A percentile compares a stretch with the other conserved stretches of the same genome.
Evolutionary conservation across 2,888 invertebrate species (phyloP).

Genomic region (Eupithecia abbreviata): DNA sequence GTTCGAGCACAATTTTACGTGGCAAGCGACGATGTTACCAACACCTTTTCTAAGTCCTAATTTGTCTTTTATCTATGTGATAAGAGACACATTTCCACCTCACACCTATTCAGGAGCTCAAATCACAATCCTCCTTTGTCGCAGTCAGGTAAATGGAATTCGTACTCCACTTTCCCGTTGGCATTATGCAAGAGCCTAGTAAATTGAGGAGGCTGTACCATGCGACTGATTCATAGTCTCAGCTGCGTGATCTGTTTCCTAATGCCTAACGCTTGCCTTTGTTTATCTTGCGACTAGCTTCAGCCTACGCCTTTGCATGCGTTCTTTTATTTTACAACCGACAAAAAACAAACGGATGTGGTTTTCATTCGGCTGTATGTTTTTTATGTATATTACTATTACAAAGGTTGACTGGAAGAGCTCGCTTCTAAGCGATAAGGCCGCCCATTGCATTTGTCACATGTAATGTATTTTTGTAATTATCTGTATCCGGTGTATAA

Average conservation of each 20-base stretch:
- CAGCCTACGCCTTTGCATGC: not conserved
- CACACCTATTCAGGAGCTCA: not conserved
- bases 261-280: conserved; percentile 20
- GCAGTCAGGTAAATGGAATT: conserved; percentile 8
- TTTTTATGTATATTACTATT: no score
- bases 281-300: not conserved
- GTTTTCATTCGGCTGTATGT: no score
- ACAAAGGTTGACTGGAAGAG: no score
- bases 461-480: no score
- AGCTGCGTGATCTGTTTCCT: conserved; percentile 36
- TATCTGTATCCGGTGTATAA: no score
- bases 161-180: conserved; percentile 15
- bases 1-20: not conserved
- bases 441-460: no score
- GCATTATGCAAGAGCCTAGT: conserved; percentile 20
- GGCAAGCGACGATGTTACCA: not conserved
- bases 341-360: no score
- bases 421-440: no score
- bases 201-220: conserved; percentile 42
- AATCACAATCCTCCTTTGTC: conserved; percentile 5
- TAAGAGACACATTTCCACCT: no score
- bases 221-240: conserved; percentile 35
- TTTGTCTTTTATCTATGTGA: no score
- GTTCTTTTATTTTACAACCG: not conserved
- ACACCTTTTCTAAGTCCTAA: no score